These are phyloP conservation scores for Brachionus rubens DNA, from an alignment of 1,140 invertebrate genomes.

Conservation along the genomic window DNA sequence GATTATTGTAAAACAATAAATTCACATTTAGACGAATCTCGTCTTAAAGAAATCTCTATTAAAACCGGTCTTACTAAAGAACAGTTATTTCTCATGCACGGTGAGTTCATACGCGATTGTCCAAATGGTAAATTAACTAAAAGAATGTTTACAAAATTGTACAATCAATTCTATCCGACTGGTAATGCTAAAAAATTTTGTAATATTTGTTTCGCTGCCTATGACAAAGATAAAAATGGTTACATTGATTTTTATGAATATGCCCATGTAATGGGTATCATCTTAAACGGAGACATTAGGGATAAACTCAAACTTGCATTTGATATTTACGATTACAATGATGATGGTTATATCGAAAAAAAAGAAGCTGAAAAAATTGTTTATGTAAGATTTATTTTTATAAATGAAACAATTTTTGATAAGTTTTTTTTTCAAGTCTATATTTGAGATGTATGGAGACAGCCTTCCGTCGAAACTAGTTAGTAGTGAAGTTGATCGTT, in stretches of 20 bases:
- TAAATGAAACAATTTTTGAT: neutral
- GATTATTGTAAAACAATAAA: neutral
- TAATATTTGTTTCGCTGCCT: slow-evolving; percentile 33
- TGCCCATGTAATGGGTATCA: slow-evolving; percentile 16
- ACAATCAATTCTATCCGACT: neutral
- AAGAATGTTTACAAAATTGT: slow-evolving; percentile 11
- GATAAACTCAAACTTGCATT: slow-evolving; percentile 42
- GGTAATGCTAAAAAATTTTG: slow-evolving; percentile 35
- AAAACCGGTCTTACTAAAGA: slow-evolving; percentile 9
- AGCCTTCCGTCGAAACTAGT: neutral
- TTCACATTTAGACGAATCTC: neutral
- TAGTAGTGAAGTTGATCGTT: neutral
- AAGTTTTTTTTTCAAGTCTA: slow-evolving; percentile 27
- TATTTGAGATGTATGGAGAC: slow-evolving; percentile 42
- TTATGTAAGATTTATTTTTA: neutral
- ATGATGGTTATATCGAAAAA: slow-evolving; percentile 23
- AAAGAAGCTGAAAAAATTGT: slow-evolving; percentile 18
- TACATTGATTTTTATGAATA: slow-evolving; percentile 43
- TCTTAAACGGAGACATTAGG: slow-evolving; percentile 9
- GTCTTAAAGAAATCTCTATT: neutral
- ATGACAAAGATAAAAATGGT: slow-evolving; percentile 39
- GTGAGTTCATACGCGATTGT: slow-evolving; percentile 22
- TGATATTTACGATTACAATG: slow-evolving; percentile 35
- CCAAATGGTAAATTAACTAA: slow-evolving; percentile 3
- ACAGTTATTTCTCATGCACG: neutral